Percentiles rank a stretch among this genome's conserved stretches.
phyloP scores from a whole-genome alignment of 37 sponge, comb jelly and placozoan genomes.

The Eunapius fragilis region DNA sequence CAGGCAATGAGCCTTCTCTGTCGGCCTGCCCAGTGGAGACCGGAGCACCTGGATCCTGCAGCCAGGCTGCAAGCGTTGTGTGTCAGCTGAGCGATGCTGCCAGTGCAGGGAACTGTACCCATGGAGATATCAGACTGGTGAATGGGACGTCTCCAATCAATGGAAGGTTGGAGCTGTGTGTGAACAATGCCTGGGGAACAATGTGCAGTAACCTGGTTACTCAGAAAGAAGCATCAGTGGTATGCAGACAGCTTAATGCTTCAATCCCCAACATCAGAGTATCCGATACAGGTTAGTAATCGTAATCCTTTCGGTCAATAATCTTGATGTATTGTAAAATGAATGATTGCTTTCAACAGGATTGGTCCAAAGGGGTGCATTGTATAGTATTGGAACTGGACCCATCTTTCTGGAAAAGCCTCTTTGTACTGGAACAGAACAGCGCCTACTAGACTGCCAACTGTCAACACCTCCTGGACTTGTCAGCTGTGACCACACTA shows the following conservation, averaged over 20 bases:
- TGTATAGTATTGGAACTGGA: constrained; percentile 20
- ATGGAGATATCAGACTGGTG: constrained; percentile 40
- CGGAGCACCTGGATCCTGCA: not conserved
- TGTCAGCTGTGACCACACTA: constrained; percentile 45
- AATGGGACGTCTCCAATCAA: not conserved
- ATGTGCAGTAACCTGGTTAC: constrained; percentile 25
- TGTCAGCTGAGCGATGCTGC: not conserved
- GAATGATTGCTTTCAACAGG: not conserved
- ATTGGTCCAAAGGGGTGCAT: not conserved
- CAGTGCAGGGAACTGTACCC: constrained; percentile 11
- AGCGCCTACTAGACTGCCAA: constrained; percentile 16
- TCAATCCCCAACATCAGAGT: not conserved
- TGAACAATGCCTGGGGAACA: constrained; percentile 67
- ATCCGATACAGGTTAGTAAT: not conserved
- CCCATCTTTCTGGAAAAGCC: constrained; percentile 36
- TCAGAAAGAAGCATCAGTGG: constrained; percentile 31
- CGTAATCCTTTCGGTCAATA: not conserved
- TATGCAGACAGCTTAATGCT: constrained; percentile 23
- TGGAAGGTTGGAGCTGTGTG: constrained; percentile 56
- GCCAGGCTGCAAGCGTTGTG: not conserved
- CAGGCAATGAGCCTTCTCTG: not conserved
- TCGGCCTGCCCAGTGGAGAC: not conserved
- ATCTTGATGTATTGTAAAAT: too few relatives aligned
- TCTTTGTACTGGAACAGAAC: constrained; percentile 30
- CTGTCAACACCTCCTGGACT: not conserved